A percentile compares a stretch with the other conserved stretches of the same genome.
phyloP scores from a whole-genome alignment of 2,113 vertebrate species.

The Phaetusa simplex region DNA sequence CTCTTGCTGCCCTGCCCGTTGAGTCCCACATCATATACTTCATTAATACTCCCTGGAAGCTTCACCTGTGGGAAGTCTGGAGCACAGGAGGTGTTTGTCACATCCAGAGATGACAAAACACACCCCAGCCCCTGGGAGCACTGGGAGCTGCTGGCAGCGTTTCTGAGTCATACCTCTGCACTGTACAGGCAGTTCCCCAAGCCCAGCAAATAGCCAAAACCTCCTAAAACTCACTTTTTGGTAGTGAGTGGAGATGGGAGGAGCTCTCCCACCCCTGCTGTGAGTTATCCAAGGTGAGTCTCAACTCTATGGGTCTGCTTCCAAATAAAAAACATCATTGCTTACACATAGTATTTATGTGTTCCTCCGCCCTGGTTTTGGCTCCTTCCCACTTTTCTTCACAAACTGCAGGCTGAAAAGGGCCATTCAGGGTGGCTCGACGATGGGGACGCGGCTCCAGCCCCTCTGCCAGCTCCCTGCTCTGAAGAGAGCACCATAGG shows the following conservation, averaged over 20 bases:
- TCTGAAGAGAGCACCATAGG: neutral
- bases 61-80: neutral
- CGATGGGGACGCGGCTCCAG: rapidly evolving
- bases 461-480: neutral
- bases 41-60: neutral
- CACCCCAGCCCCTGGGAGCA: neutral
- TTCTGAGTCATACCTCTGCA: neutral
- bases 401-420: constrained; percentile 50
- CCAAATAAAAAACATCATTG: constrained; percentile 22
- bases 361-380: constrained; percentile 20
- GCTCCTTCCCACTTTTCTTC: constrained; percentile 25
- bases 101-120: neutral
- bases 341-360: constrained; percentile 48
- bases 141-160: neutral
- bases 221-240: neutral
- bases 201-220: neutral
- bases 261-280: neutral
- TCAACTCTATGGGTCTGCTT: neutral
- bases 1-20: neutral
- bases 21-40: neutral
- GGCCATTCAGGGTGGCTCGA: constrained; percentile 28
- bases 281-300: constrained; percentile 45
- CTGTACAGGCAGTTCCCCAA: neutral
- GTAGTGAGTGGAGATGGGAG: neutral
- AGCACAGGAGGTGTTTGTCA: neutral